Conservation (phyloP, 2,797 vertebrate genomes). For the Vespertilio murinus region DNA sequence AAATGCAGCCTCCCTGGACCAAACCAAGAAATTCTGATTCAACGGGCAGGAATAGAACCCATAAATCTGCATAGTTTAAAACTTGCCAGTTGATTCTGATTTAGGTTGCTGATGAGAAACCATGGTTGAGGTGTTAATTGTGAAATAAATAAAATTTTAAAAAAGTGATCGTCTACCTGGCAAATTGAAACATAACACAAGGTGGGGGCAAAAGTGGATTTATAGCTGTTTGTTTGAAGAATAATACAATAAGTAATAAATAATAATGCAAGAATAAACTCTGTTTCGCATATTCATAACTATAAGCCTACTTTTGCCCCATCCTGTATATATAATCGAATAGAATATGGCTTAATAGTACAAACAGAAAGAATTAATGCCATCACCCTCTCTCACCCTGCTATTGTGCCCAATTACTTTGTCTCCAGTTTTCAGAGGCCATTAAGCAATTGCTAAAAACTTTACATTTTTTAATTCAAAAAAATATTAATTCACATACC, state of each 20-base stretch:
- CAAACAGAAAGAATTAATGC: neutral
- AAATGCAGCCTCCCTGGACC: neutral
- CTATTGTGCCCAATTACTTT: neutral
- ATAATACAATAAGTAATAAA: neutral
- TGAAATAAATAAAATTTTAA: neutral
- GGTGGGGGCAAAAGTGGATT: neutral
- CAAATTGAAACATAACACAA: neutral
- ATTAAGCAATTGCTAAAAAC: slow-evolving; percentile 12
- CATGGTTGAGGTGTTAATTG: neutral
- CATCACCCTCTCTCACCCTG: neutral
- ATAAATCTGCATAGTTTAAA: neutral
- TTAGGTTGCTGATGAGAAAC: neutral
- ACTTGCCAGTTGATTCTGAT: neutral
- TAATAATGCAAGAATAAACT: neutral
- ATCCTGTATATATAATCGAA: neutral
- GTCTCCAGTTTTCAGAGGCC: neutral
- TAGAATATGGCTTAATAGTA: neutral
- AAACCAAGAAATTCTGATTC: neutral
- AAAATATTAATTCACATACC: neutral
- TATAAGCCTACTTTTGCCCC: neutral
- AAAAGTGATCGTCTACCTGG: neutral
- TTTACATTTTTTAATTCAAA: neutral
- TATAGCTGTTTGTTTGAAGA: neutral
- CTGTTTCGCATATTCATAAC: neutral
- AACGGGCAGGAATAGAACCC: neutral